Evolutionary conservation across 2,113 vertebrate species (phyloP).

Genomic region (Zosterops hypoxanthus): DNA sequence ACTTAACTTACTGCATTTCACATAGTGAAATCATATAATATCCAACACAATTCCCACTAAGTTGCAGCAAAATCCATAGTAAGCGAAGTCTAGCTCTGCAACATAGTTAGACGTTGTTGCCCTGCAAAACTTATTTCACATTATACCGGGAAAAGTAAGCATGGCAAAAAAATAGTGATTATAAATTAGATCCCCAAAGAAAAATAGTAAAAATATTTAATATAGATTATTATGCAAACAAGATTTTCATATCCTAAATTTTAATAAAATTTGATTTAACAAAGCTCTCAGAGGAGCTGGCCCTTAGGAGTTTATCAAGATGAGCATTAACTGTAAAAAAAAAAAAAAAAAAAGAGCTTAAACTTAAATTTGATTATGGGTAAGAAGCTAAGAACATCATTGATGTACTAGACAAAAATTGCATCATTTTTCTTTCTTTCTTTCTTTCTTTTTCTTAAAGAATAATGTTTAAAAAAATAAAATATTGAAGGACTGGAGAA

Average conservation of each 20-base stretch:
- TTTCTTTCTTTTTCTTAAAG: background rate
- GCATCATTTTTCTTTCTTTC: background rate
- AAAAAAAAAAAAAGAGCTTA: background rate
- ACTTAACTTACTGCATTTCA: background rate
- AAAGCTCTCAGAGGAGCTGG: slow-evolving; percentile 46
- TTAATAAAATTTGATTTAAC: slow-evolving; percentile 76
- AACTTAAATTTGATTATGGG: slow-evolving; percentile 61
- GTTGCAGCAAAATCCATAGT: background rate
- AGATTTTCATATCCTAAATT: slow-evolving; percentile 66
- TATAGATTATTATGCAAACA: slow-evolving; percentile 74
- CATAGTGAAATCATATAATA: background rate
- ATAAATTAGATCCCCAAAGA: slow-evolving; percentile 55
- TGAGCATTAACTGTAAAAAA: slow-evolving; percentile 43
- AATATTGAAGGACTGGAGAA: background rate
- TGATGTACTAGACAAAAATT: background rate
- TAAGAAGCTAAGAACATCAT: background rate
- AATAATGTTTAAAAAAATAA: background rate
- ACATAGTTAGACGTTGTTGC: background rate
- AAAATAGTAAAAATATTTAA: slow-evolving; percentile 71
- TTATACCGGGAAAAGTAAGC: background rate
- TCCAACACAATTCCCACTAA: background rate
- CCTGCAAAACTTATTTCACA: background rate
- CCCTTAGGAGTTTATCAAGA: slow-evolving; percentile 70
- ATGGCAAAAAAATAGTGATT: slow-evolving; percentile 11
- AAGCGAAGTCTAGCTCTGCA: background rate